Conservation (phyloP, 2,797 vertebrate genomes). For the Pipistrellus nathusii region DNA sequence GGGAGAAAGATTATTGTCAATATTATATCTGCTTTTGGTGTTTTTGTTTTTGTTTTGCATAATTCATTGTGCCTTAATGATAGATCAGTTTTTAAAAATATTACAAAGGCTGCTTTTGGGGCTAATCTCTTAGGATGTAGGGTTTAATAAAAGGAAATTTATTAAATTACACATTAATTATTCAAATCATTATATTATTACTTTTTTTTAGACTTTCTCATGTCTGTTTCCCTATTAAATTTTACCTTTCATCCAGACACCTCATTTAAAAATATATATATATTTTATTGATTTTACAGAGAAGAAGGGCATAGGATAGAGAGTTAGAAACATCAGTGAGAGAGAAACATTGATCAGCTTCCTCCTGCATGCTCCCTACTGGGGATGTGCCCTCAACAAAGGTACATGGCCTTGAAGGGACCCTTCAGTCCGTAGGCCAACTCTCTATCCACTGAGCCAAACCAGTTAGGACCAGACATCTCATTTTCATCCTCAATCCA, state of each 20-base stretch:
- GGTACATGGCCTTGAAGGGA: no score
- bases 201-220: not conserved
- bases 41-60: slow-evolving; percentile 14
- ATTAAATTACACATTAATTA: not conserved
- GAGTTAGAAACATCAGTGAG: no score
- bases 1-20: slow-evolving; percentile 18
- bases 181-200: not conserved
- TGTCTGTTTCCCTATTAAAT: not conserved
- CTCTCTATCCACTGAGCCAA: no score
- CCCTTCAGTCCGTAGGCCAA: no score
- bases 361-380: no score
- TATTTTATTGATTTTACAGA: no score
- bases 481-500: slow-evolving; percentile 34
- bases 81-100: slow-evolving; percentile 12
- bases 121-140: not conserved
- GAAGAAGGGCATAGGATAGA: no score
- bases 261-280: not conserved
- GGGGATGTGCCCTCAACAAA: no score
- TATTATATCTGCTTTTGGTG: not conserved
- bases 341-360: no score
- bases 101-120: not conserved
- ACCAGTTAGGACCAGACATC: not conserved
- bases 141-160: not conserved
- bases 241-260: not conserved
- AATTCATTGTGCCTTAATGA: not conserved